These are phyloP conservation scores for Erinaceus europaeus DNA, from an alignment of 2,113 vertebrate species.

Conservation along the genomic window DNA sequence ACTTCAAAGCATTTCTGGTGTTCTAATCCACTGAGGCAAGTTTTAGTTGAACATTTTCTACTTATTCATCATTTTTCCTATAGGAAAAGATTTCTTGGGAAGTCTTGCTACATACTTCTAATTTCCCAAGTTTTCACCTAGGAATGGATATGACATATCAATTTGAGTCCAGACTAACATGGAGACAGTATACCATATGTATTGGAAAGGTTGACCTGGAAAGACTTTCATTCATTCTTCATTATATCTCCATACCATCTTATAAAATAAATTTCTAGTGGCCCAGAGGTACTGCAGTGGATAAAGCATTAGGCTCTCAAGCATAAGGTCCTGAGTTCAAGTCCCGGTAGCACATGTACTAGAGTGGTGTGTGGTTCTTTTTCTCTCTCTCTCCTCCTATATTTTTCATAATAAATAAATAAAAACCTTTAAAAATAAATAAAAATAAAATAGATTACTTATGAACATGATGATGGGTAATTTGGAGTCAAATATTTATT, in stretches of 20 bases:
- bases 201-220: constrained; percentile 17
- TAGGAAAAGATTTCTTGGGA: neutral
- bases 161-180: constrained; percentile 45
- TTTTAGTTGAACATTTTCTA: neutral
- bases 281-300: too few species aligned
- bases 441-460: constrained; percentile 69
- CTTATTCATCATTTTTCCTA: neutral
- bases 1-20: neutral
- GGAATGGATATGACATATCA: neutral
- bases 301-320: too few species aligned
- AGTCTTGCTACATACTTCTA: neutral
- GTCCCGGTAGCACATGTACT: too few species aligned
- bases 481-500: constrained; percentile 60
- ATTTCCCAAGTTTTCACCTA: neutral
- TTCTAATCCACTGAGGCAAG: neutral
- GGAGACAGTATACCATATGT: constrained; percentile 13
- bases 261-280: too few species aligned
- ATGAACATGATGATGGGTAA: constrained; percentile 72
- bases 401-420: too few species aligned
- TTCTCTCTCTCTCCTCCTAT: too few species aligned
- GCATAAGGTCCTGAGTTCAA: too few species aligned
- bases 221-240: constrained; percentile 67
- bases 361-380: too few species aligned
- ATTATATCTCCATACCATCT: constrained; percentile 56
- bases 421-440: too few species aligned